Base-by-base conservation (phyloP, 2,113 vertebrate genomes). In the Pantherophis guttatus region DNA sequence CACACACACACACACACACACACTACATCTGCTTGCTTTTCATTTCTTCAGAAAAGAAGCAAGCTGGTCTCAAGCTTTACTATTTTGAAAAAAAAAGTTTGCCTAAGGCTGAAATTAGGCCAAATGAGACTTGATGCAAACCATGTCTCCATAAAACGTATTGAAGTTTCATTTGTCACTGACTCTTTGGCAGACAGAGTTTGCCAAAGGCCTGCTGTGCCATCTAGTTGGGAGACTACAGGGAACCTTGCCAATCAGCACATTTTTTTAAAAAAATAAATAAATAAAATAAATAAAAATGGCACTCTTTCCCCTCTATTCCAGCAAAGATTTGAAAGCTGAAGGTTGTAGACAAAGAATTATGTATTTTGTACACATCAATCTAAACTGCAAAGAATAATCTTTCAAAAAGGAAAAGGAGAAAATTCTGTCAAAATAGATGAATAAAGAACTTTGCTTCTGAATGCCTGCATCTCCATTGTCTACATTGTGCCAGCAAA, bases 401-500 rank as follows among this genome's bases (percentile, higher is more conserved):
- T 94, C 91, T 95, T 95, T 75, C 24, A 48, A 50, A n/a, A 81
- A 81, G 6, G 65, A 44, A 81, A 81, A 81, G 17, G 33, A 95
- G 93, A 94, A 95, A 94, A 90, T 85, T 93, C 48, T 95, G 90
- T 95, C 95, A 96, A 96, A 97, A 95, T 94, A 95, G 95, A 95
- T 93, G 90, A 96, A 96, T 96, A 96, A 95, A 94, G 93, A 96
- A 93, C 92, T 94, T 94, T 95, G 93, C 93, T 93, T 93, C 87
- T 89, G 91, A 95, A 94, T 54, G 92, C 57, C 90, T 95, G 94
- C 87, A 93, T 86, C 55, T 23, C 90, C 55, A 94, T 88, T 96
- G 95, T 91, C 65, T 58, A 57, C 50, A 55, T 29, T 53, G 8
- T 92, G 86, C 86, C 86, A 55, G 58, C 95, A 58, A 95, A 87